Percentiles rank a stretch among this genome's conserved stretches.
Evolutionary conservation across 2,797 vertebrate genomes (phyloP).

Genomic region (Pitangus sulphuratus): DNA sequence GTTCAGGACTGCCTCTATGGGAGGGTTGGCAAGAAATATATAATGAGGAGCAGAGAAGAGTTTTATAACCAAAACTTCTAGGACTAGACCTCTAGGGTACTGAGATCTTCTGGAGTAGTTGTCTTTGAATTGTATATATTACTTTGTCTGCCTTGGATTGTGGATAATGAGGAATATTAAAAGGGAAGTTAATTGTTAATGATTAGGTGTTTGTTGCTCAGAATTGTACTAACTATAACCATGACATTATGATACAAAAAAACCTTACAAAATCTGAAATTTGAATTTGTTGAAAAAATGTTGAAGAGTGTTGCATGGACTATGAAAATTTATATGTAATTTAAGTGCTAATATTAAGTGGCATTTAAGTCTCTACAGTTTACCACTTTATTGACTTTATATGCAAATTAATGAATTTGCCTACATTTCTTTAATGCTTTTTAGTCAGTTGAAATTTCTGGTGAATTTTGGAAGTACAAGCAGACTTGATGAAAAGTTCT

Average conservation of each 20-base stretch:
- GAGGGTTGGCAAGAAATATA: slow-evolving; percentile 29
- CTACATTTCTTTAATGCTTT: background rate
- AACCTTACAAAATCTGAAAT: background rate
- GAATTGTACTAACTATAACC: background rate
- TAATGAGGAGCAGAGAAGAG: slow-evolving; percentile 6
- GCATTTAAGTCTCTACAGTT: background rate
- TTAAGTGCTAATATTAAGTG: background rate
- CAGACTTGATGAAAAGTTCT: background rate
- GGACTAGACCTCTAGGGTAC: background rate
- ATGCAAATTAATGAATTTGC: background rate
- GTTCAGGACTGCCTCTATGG: slow-evolving; percentile 21
- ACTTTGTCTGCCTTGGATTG: background rate
- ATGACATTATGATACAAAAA: background rate
- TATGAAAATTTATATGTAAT: background rate
- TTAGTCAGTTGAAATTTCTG: background rate
- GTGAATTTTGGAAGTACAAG: background rate
- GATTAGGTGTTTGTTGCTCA: background rate
- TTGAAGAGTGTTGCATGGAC: background rate
- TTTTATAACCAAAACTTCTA: slow-evolving; percentile 4
- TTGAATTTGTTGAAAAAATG: background rate
- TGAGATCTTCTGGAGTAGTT: background rate
- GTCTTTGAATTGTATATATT: background rate
- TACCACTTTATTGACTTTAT: background rate
- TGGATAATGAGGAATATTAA: background rate
- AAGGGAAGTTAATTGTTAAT: background rate